phyloP scores from a whole-genome alignment of 2,797 vertebrate genomes.

The Scolopax rusticola region DNA sequence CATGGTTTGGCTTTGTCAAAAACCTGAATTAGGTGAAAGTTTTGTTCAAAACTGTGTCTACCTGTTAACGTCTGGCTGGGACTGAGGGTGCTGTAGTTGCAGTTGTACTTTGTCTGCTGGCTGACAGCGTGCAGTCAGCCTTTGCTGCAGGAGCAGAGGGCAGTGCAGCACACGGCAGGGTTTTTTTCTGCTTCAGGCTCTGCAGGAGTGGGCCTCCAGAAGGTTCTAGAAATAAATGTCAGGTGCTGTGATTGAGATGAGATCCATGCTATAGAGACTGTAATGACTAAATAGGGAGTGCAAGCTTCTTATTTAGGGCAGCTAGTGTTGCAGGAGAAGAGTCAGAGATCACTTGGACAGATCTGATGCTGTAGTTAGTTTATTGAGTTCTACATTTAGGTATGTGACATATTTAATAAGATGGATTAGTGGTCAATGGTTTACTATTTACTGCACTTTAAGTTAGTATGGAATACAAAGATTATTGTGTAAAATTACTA shows the following conservation, averaged over 20 bases:
- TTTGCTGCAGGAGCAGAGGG: background rate
- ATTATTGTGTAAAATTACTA: accelerated
- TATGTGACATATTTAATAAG: background rate
- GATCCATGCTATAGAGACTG: background rate
- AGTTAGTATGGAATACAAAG: background rate
- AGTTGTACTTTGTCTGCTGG: background rate
- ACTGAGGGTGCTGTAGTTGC: background rate
- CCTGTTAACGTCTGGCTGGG: background rate
- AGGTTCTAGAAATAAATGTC: background rate
- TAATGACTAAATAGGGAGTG: accelerated
- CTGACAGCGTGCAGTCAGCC: background rate
- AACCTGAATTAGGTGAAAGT: background rate
- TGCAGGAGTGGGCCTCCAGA: accelerated
- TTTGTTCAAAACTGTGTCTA: background rate
- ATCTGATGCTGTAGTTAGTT: background rate
- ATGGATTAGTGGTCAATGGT: accelerated
- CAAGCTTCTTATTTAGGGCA: background rate
- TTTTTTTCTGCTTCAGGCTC: background rate
- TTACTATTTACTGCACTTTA: background rate
- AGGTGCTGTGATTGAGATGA: background rate
- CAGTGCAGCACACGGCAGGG: background rate
- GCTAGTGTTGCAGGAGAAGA: background rate
- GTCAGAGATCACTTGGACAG: background rate
- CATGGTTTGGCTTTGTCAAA: background rate
- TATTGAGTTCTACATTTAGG: background rate